Evolutionary conservation across 2,797 vertebrate genomes (phyloP).

Genomic region (Eutrigla gurnardus): DNA sequence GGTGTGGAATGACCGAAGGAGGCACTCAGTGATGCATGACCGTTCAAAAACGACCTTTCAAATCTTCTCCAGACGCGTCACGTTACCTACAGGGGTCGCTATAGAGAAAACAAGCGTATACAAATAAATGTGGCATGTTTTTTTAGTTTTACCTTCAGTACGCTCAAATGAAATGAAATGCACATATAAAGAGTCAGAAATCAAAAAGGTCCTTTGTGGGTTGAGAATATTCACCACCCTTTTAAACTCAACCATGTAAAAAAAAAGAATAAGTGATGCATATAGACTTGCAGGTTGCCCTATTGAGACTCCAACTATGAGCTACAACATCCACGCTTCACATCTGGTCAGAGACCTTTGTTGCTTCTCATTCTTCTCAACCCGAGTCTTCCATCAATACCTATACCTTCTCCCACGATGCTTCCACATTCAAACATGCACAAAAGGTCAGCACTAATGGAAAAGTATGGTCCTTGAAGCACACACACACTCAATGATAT

Average conservation of each 20-base stretch:
- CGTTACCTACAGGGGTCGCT: slow-evolving; percentile 11
- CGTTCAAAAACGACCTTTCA: slow-evolving; percentile 60
- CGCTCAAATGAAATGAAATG: slow-evolving; percentile 4
- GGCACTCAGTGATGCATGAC: slow-evolving; percentile 53
- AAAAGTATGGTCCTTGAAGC: background rate
- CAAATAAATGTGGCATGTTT: background rate
- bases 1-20: slow-evolving; percentile 38
- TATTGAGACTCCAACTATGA: background rate
- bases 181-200: slow-evolving; percentile 5
- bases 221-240: slow-evolving; percentile 6
- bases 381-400: background rate
- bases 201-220: slow-evolving; percentile 4
- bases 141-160: background rate
- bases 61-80: slow-evolving; percentile 31
- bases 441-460: background rate
- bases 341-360: background rate
- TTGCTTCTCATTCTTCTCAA: background rate
- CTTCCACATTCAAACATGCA: background rate
- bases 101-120: background rate
- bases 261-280: background rate
- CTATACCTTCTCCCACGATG: background rate
- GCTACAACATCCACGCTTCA: background rate
- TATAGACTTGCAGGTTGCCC: slow-evolving; percentile 4
- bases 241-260: slow-evolving; percentile 1
- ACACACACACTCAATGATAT: slow-evolving; percentile 13